Evolutionary conservation across 2,113 vertebrate species (phyloP), one percentile per base, ranked within the genome.

Genomic region (Opisthocomus hoazin): DNA sequence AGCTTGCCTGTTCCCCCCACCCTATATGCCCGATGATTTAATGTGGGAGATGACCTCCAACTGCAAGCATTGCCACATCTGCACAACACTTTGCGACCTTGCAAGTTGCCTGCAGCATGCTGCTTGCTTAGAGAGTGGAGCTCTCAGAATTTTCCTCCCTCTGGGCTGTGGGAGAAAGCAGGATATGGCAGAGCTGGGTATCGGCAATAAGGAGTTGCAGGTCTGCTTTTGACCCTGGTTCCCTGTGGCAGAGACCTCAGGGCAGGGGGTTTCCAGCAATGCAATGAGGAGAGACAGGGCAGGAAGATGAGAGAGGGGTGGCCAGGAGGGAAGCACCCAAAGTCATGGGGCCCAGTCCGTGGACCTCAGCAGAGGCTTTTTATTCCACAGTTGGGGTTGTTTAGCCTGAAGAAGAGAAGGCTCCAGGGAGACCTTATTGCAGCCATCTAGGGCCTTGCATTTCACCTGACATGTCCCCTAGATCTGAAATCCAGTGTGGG

Each of bases 91-190:
- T 76, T 75, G 66, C 57, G n/a, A n/a, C n/a, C n/a, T n/a, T n/a
- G n/a, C n/a, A 8, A 85, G 32, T 22, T 2, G 1, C 39, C 58
- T 84, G 27, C 58, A 48, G 26, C 0, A 0, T 30, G n/a, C 54
- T 74, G 30, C 61, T 88, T 68, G 26, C 48, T 82, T 23, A 88
- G 68, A 23, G 78, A 90, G 30, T 57, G 30, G 41, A 75, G 18
- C 23, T 82, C 26, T 36, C 57, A 71, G 51, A 64, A 39, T 8
- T 19, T 48, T 71, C 45, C 10, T 75, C 12, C n/a, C 63, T 32
- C 41, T 79, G 32, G 46, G 22, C 57, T 83, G 37, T 5, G 1
- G 64, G 21, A 57, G 6, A 15, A 57, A 82, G 61, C 24, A 50
- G 60, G 27, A 12, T 22, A 23, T 15, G 13, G 65, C 46, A 83